Evolutionary conservation across 2,113 vertebrate species (phyloP), one percentile per base, ranked within the genome.

Genomic region (Aramus guarauna): DNA sequence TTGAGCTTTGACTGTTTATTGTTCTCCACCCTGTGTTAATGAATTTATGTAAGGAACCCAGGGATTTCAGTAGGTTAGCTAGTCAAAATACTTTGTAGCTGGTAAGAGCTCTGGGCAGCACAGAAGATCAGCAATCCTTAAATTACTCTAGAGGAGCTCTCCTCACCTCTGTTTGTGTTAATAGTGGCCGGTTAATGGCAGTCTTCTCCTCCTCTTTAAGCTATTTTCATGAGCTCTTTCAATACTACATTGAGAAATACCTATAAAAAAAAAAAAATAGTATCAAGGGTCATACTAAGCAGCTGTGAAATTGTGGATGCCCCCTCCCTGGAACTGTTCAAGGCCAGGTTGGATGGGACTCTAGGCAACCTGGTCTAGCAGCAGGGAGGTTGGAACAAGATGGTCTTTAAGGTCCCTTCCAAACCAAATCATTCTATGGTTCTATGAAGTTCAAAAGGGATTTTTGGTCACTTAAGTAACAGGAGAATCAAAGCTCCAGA

Each of bases 171-270:
- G 5, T 53, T 81, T 58, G 24, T 66, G 22, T 80, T 84, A 77
- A 19, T 66, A 23, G 59, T 27, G 32, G 15, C 36, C 41, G 63
- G 17, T 62, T 47, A 37, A 58, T 43, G 29, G 3, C 45, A 83
- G 0, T 56, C 41, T 56, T 60, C 24, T 0, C 4, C 3, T 62
- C 6, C 18, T 64, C 47, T 39, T 62, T 11, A 37, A 63, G 36
- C 43, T 74, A 5, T 82, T 90, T 63, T 39, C 41, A 34, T 3
- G 6, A 82, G 20, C 2, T 8, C 14, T 88, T 82, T 60, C 58
- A 73, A 5, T 47, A 30, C 48, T 47, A 37, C 5, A 7, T 36
- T 69, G 20, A 91, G 55, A 80, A 80, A 53, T 73, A 72, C 0
- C 12, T 74, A n/a, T n/a, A n/a, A 41, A 41, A 41, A 41, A 41